Base-by-base conservation (phyloP, 1,140 invertebrate genomes). In the Hyles euphorbiae region DNA sequence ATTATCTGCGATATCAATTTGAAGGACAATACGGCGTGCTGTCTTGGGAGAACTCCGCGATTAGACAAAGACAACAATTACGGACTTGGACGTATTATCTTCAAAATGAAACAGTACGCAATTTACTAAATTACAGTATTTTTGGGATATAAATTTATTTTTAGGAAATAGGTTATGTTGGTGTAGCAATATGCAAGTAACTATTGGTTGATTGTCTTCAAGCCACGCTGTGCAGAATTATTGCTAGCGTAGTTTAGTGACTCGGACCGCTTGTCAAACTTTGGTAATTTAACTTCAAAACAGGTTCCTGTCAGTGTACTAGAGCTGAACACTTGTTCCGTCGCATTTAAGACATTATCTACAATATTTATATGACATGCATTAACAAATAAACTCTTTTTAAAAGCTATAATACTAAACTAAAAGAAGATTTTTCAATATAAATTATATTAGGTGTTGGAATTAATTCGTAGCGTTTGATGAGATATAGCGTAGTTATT, bases 201-300 rank as follows among this genome's bases (percentile, higher is more conserved):
- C 45, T 71, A 68, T 68, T 68, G 68, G 64, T 58, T 73, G 70
- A 78, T 80, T 77, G 76, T 83, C 74, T 85, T 74, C 61, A 64
- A 75, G 66, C 65, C 68, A 78, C 68, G 75, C 70, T 79, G 71
- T 77, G 75, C 76, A 78, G 67, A 83, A 84, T 87, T 83, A 85
- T 84, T 84, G 78, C 81, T 79, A 64, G 76, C 75, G 76, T 78
- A 82, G 80, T 83, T 83, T 72, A 78, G 75, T 72, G 72, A 78
- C 70, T 77, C 76, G 68, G 72, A 79, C 81, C 76, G 77, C 81
- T 81, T 83, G 83, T 87, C 84, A 82, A 87, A 87, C 84, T 86
- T 87, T 86, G 78, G 77, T 87, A 87, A 87, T 87, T 87, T 87
- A 87, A 87, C 84, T 87, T 87, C 78, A 82, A 82, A 87, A 82